Base-by-base conservation (phyloP, 2,797 vertebrate genomes). In the Poecilia wingei region DNA sequence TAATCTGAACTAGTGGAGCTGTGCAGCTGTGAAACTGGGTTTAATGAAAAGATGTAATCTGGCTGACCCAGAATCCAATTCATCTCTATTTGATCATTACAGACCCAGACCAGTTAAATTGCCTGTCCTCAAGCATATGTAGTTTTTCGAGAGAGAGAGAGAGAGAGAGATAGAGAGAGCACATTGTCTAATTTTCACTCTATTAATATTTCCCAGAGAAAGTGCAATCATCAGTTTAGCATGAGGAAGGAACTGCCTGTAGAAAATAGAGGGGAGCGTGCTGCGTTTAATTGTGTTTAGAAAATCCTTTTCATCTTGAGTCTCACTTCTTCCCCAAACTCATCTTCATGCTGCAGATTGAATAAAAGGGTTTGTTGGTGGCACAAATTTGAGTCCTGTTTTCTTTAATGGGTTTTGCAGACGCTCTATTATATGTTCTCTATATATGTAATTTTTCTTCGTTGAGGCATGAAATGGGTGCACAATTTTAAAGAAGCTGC, bases 131-230 rank as follows among this genome's bases (percentile, higher is more conserved):
- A 41, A 85, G 88, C 75, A 20, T 8, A 4, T 75, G 86, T 85
- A 84, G 89, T 86, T 87, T 81, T 70, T 70, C 25, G 51, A 79
- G 49, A 84, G 73, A 76, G 3, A 72, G 39, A 36, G 36, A 36
- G 36, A 4, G 36, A 39, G 77, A 79, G 75, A 36, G 36, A 4
- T 3, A 39, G 77, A 79, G 75, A 57, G 82, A 82, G 83, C 74
- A 83, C 85, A 87, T 86, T 91, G 91, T 92, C 90, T 89, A 49
- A 46, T 92, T 91, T 88, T 90, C 77, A 82, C 79, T 87, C 82
- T 85, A 86, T 92, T 91, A 89, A 92, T 88, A 88, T 90, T 94
- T 91, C 82, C 73, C 83, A 33, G 76, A 73, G 85, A 78, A 89
- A 82, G 89, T 85, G 87, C 88, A 91, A 86, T 92, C 86, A 88